phyloP scores from a whole-genome alignment of 2,888 invertebrate species.

The Drosophila formosana region DNA sequence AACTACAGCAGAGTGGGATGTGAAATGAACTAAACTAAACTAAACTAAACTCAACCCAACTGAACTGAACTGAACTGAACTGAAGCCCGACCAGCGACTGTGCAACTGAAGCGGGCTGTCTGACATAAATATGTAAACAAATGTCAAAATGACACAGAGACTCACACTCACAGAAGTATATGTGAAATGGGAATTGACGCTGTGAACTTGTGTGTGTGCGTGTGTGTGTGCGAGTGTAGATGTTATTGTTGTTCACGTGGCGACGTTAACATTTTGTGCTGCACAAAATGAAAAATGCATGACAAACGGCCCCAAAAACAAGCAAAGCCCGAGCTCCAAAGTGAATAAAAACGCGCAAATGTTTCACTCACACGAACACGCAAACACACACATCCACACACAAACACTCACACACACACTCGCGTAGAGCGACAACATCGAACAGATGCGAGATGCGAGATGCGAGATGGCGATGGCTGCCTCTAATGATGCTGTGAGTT shows the following conservation, averaged over 20 bases:
- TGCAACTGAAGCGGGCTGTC: constrained; percentile 72
- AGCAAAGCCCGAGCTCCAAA: constrained; percentile 34
- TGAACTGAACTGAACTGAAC: constrained; percentile 30
- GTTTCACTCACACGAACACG: constrained; percentile 46
- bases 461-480: constrained; percentile 6
- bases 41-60: constrained; percentile 30
- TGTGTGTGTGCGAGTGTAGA: constrained; percentile 22
- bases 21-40: constrained; percentile 38
- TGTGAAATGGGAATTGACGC: constrained; percentile 40
- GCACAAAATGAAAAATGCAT: constrained; percentile 76
- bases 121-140: constrained; percentile 79
- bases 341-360: constrained; percentile 71
- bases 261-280: constrained; percentile 63
- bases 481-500: constrained; percentile 17
- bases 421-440: constrained; percentile 11
- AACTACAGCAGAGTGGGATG: constrained; percentile 18
- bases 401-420: background rate
- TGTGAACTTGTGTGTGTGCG: constrained; percentile 19
- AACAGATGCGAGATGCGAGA: constrained; percentile 27
- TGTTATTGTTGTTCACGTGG: constrained; percentile 65
- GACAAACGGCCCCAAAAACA: constrained; percentile 61
- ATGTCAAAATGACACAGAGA: constrained; percentile 75
- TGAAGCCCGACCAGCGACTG: constrained; percentile 50
- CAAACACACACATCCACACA: constrained; percentile 2
- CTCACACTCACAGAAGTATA: constrained; percentile 12